phyloP scores from a whole-genome alignment of 1,140 invertebrate species.

The Metaphire vulgaris region DNA sequence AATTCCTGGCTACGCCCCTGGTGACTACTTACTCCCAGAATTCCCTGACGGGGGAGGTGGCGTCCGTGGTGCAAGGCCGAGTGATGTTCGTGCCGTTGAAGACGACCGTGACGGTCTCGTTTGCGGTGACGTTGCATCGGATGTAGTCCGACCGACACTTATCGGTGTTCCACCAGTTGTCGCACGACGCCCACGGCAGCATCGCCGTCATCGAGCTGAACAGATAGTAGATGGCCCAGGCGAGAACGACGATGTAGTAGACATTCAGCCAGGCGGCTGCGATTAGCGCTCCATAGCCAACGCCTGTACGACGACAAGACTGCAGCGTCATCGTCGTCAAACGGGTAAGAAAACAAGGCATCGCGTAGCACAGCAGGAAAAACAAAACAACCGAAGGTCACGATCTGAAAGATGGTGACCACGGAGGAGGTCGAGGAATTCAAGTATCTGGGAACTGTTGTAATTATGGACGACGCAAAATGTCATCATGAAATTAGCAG shows the following conservation, averaged over 20 bases:
- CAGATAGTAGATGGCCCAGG: slow-evolving; percentile 96
- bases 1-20: too few relatives aligned
- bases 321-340: too few relatives aligned
- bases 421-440: too few relatives aligned
- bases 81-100: slow-evolving; percentile 35
- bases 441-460: too few relatives aligned
- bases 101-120: slow-evolving; percentile 23
- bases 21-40: slow-evolving; percentile 81
- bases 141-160: slow-evolving; percentile 37
- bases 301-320: too few relatives aligned
- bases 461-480: too few relatives aligned
- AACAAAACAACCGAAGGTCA: too few relatives aligned
- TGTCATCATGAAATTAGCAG: too few relatives aligned
- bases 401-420: too few relatives aligned
- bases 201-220: slow-evolving; percentile 74
- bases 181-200: slow-evolving; percentile 90
- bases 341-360: too few relatives aligned
- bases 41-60: slow-evolving; percentile 61
- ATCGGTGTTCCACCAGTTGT: slow-evolving; percentile 66
- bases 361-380: too few relatives aligned
- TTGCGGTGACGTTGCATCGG: slow-evolving; percentile 6
- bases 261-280: slow-evolving; percentile 99
- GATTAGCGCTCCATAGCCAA: slow-evolving; percentile 94
- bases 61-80: slow-evolving; percentile 32
- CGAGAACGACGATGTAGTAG: slow-evolving; percentile 97